Percentiles rank a stretch among this genome's conserved stretches.
These are phyloP conservation scores for Magallana nippona DNA, from an alignment of 2,888 invertebrate genomes.

Conservation along the genomic window DNA sequence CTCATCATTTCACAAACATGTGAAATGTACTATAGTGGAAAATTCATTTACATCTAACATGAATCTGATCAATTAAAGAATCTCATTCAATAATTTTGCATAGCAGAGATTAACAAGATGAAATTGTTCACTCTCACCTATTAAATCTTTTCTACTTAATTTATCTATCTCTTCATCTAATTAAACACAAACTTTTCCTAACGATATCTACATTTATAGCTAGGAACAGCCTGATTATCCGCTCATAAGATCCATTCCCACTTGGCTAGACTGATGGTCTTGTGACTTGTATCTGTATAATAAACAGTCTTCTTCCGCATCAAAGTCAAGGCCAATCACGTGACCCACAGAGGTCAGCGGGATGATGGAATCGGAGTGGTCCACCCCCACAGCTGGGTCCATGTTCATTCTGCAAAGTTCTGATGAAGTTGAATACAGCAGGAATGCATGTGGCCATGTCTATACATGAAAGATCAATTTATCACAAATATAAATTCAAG, in stretches of 20 bases:
- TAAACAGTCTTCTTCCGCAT: conserved; percentile 90
- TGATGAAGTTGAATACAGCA: conserved; percentile 90
- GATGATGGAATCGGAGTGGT: conserved; percentile 75
- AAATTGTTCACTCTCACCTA: too few species aligned
- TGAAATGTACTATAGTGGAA: too few species aligned
- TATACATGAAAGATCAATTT: conserved; percentile 49
- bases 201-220: too few species aligned
- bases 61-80: too few species aligned
- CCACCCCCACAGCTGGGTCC: conserved; percentile 80
- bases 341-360: conserved; percentile 83
- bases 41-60: too few species aligned
- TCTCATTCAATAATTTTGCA: too few species aligned
- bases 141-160: too few species aligned
- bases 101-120: too few species aligned
- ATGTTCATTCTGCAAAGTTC: conserved; percentile 90
- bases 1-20: too few species aligned
- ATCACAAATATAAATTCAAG: too few species aligned
- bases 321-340: conserved; percentile 93
- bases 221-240: conserved; percentile 79
- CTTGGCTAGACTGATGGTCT: conserved; percentile 90
- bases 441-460: conserved; percentile 76
- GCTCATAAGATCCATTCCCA: conserved; percentile 91
- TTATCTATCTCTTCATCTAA: too few species aligned
- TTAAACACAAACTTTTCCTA: too few species aligned
- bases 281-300: conserved; percentile 93